Base-by-base conservation (phyloP, 2,888 invertebrate genomes). In the Epsilonema sp. region DNA sequence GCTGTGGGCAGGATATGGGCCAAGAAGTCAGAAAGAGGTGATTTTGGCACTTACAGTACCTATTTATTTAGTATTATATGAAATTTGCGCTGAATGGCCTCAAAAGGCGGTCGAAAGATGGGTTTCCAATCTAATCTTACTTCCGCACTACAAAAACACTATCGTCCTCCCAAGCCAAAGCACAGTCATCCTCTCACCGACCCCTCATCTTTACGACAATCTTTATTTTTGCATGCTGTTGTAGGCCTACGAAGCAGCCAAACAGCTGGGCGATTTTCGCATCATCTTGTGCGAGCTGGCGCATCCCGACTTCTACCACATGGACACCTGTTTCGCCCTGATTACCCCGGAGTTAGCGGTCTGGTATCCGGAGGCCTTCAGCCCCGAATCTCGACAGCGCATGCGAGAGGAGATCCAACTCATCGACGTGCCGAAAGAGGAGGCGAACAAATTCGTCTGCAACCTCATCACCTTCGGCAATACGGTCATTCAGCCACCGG, bases 1-100 rank as follows among this genome's bases (percentile, higher is more conserved):
- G 3, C 52, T 63, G 1, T 62, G 58, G 58, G 63, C 64, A 8
- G 63, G 64, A 1, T 61, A 54, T 44, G 63, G 63, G 21, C 51
- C 51, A 8, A 49, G 62, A 19, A 55, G 56, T 36, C 53, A 54
- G 26, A 59, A 58, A 48, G 50, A 50, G 41, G 61, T 56, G 23
- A 42, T n/a, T n/a, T n/a, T n/a, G n/a, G n/a, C n/a, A 44, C n/a
- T n/a, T n/a, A n/a, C n/a, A n/a, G n/a, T n/a, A n/a, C n/a, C n/a
- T n/a, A n/a, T n/a, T n/a, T n/a, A n/a, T n/a, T n/a, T n/a, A n/a
- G n/a, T n/a, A n/a, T n/a, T n/a, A n/a, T n/a, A n/a, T n/a, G n/a
- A n/a, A n/a, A n/a, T n/a, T n/a, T n/a, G n/a, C n/a, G n/a, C n/a
- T n/a, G n/a, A n/a, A n/a, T n/a, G n/a, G n/a, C n/a, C n/a, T n/a